Evolutionary conservation across 1,140 invertebrate genomes (phyloP), one percentile per base, ranked within the genome.

Genomic region (Hylaeus volcanicus): DNA sequence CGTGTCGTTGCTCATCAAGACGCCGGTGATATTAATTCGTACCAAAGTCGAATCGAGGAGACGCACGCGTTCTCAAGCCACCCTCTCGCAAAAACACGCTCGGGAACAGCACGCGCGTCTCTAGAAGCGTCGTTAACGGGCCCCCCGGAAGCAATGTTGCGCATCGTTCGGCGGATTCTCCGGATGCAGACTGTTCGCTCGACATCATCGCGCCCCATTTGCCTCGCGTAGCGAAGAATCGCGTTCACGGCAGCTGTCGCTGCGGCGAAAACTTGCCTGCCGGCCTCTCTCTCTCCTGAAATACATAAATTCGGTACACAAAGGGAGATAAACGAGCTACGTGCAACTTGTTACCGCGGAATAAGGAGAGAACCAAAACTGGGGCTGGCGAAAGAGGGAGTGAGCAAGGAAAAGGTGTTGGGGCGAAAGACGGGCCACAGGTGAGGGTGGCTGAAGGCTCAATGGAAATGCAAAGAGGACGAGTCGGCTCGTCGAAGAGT

Each of bases 241-340:
- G 56, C 61, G 48, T 3, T n/a, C n/a, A 6, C 1, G n/a, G 3
- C 12, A 48, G 65, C 64, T 69, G 55, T 43, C 68, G 55, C 6
- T 43, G 53, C 53, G 65, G 43, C 64, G 72, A 68, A 41, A 65
- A 74, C 72, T 80, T 15, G 39, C 12, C 74, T 68, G 9, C 11
- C n/a, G 37, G 2, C 53, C 43, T 53, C 26, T n/a, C 26, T n/a
- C 64, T 26, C 26, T 26, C 2, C 48, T 53, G 12, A 81, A 77
- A 85, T 82, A 78, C 66, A 86, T 86, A 85, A 85, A 86, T 86
- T 82, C 64, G 60, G 48, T 58, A 26, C 45, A 85, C 83, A 86
- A 86, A 86, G 78, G 79, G 74, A 82, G 78, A 86, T 51, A 43
- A 60, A 78, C 83, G 83, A 58, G 70, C 65, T 72, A 43, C 63